Evolutionary conservation across 2,113 vertebrate genomes (phyloP), one percentile per base, ranked within the genome.

Genomic region (Xenus cinereus): DNA sequence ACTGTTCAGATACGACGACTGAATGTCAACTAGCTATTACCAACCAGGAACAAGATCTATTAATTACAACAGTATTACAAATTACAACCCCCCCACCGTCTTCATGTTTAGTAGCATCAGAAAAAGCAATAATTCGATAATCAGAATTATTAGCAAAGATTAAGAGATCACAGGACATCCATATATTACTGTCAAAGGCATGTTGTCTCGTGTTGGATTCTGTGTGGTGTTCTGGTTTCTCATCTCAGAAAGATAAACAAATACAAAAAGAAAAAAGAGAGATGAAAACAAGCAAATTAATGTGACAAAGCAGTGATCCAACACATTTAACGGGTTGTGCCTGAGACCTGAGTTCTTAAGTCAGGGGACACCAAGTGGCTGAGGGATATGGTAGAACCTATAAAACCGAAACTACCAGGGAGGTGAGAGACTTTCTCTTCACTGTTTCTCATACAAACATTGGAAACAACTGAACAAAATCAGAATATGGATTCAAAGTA

Each of bases 351-450:
- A 3, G 41, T 63, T 59, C 33, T 69, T 76, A 4, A 54, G 35
- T 37, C 46, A 50, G 66, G 28, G 32, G 50, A 56, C 21, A 12
- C 23, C 4, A 6, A 0, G 2, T 62, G 43, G 23, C 57, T 68
- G 50, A 73, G 33, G 51, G 35, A 76, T 54, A 28, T 6, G 30
- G 18, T 22, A 79, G 39, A 51, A 86, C 6, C 41, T 8, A 32
- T 66, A 69, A 90, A 94, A 83, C 15, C 1, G 0, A 18, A 89
- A 80, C 27, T 1, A 27, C 35, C 0, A 0, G 4, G 16, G 48
- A 37, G 48, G 50, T 30, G 28, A 78, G 45, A 77, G 23, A 12
- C 35, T n/a, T 30, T 45, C 5, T 5, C 28, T 9, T 85, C 57
- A 4, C 63, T 41, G 17, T 62, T 84, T 26, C 48, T 41, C 64